Evolutionary conservation across 2,888 invertebrate species (phyloP).

Genomic region (Cataglyphis rosenhaueri): DNA sequence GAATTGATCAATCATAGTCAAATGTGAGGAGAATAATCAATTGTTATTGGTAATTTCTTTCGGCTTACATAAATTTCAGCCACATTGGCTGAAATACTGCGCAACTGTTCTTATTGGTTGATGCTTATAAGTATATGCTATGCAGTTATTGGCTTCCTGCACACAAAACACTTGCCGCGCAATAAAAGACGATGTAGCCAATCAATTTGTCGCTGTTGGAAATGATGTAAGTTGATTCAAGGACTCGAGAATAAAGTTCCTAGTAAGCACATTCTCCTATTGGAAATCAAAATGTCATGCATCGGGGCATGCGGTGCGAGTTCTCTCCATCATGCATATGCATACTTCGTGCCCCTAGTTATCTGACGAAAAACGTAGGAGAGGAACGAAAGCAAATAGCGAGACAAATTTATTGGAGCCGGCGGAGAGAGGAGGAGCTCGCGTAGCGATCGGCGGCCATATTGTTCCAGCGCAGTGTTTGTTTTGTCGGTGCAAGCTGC

Average conservation of each 20-base stretch:
- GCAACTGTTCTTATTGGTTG: too few species aligned
- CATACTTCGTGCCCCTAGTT: neutral
- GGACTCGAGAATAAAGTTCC: neutral
- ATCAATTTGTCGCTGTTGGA: too few species aligned
- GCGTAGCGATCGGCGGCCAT: conserved; percentile 77
- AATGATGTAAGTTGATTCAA: too few species aligned
- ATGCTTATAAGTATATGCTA: too few species aligned
- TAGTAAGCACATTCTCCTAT: neutral
- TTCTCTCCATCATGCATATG: neutral
- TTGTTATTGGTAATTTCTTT: too few species aligned
- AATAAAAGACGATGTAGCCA: too few species aligned
- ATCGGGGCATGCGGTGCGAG: neutral
- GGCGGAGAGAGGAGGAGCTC: neutral
- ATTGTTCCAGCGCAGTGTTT: conserved; percentile 82
- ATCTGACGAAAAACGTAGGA: neutral
- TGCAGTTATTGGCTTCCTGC: too few species aligned
- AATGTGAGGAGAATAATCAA: too few species aligned
- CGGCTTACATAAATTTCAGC: too few species aligned
- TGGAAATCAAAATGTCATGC: neutral
- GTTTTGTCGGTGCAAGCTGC: conserved; percentile 76
- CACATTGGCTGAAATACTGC: too few species aligned
- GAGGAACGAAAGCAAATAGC: neutral
- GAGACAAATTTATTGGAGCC: neutral
- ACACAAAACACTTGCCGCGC: too few species aligned
- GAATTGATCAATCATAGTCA: too few species aligned